These are phyloP conservation scores for Thamnophis elegans DNA, from an alignment of 2,797 vertebrate species.

Conservation along the genomic window DNA sequence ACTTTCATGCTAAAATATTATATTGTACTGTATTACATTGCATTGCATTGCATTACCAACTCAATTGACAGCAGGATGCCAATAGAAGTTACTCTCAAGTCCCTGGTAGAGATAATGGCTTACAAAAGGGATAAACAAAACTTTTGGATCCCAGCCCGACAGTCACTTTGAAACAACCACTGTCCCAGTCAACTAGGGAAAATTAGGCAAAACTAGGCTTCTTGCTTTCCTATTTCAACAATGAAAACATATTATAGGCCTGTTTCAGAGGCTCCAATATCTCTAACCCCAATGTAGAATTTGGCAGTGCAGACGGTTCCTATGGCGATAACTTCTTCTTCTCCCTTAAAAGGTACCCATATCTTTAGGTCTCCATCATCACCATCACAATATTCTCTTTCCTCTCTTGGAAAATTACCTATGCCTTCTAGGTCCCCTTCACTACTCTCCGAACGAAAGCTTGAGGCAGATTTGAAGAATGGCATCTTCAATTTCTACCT, in stretches of 20 bases:
- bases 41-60: background rate
- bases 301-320: background rate
- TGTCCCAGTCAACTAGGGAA: background rate
- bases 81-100: background rate
- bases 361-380: conserved; percentile 70
- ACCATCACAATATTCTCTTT: background rate
- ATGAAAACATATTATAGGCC: background rate
- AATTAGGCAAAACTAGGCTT: background rate
- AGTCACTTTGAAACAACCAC: background rate
- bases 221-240: background rate
- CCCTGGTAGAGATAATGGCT: background rate
- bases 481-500: conserved; percentile 66
- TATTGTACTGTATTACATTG: background rate
- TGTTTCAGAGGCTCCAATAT: background rate
- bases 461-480: conserved; percentile 65
- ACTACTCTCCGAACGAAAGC: conserved; percentile 70
- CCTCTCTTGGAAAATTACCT: conserved; percentile 59
- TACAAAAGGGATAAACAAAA: background rate
- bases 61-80: background rate
- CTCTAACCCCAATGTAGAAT: background rate
- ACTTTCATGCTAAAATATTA: background rate
- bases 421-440: conserved; percentile 74
- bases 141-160: background rate
- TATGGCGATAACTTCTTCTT: background rate
- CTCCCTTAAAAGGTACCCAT: conserved; percentile 61